Base-by-base conservation (phyloP, 2,888 invertebrate species). In the Antitype chi region DNA sequence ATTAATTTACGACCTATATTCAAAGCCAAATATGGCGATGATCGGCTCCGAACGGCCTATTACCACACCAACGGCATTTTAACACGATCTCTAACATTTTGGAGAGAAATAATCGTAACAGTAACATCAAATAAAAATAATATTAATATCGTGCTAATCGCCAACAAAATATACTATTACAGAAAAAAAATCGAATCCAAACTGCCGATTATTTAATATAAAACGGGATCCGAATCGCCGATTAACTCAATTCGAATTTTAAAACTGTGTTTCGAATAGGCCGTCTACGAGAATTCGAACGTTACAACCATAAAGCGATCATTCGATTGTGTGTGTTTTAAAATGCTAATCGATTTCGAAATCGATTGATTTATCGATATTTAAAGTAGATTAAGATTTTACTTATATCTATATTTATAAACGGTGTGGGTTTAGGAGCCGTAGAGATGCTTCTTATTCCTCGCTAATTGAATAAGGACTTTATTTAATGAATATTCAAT, bases 331-430 rank as follows among this genome's bases (percentile, higher is more conserved):
- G 80, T 86, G 62, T 85, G 75, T 82, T 82, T 81, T 68, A 71
- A 77, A 81, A 85, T 82, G 75, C 76, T 73, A 88, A 88, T 88
- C 77, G 78, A 83, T 87, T 81, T 80, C 20, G 53, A 82, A 80
- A 78, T 81, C 71, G 74, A 79, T 70, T 88, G 81, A 83, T 84
- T 84, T 85, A 88, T 87, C 38, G 71, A 68, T 72, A 70, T 78
- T 80, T 81, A 81, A 80, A 80, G 74, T 87, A 64, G 66, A 82
- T 76, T 79, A 76, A 43, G 43, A 67, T 79, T 85, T 84, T 47
- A 47, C 43, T 47, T 77, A 85, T 83, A 80, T 81, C 71, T 83
- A 76, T 78, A 79, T 86, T 81, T 81, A 63, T 78, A 74, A 78
- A 64, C 47, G 38, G 63, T 74, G 75, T 80, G 60, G 73, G 76